These are phyloP conservation scores for Orestias chungarensis DNA, from an alignment of 2,797 vertebrate species.

Conservation along the genomic window DNA sequence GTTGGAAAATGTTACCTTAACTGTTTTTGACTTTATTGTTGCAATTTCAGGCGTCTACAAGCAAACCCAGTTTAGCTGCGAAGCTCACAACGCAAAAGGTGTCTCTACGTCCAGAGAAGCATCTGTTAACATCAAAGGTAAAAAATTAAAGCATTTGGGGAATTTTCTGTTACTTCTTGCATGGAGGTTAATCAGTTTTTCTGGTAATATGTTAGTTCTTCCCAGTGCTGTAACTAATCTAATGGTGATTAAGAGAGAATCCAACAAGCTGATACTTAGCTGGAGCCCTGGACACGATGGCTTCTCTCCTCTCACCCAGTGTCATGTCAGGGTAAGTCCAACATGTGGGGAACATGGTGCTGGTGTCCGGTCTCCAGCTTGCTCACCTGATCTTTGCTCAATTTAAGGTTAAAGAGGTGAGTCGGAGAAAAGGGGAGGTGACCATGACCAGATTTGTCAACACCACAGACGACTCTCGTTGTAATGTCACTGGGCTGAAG, in stretches of 20 bases:
- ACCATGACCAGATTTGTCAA: conserved; percentile 70
- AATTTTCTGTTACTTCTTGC: not conserved
- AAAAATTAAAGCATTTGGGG: conserved; percentile 15
- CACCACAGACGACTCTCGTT: conserved; percentile 82
- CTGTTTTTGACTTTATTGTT: conserved; percentile 4
- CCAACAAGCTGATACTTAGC: conserved; percentile 80
- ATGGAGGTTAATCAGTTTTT: not conserved
- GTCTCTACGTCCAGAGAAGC: conserved; percentile 86
- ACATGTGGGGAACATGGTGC: not conserved
- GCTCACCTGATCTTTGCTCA: not conserved
- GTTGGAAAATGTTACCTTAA: conserved; percentile 1
- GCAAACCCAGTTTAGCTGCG: conserved; percentile 88
- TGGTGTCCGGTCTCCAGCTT: fast-evolving
- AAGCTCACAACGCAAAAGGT: conserved; percentile 90
- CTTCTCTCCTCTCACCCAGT: conserved; percentile 84
- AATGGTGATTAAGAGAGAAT: conserved; percentile 71
- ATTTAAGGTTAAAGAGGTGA: conserved; percentile 76
- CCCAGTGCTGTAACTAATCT: conserved; percentile 74
- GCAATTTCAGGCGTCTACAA: conserved; percentile 82
- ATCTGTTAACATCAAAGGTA: conserved; percentile 92
- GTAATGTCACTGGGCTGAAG: conserved; percentile 81
- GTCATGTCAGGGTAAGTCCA: conserved; percentile 84
- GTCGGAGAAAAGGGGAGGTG: conserved; percentile 71
- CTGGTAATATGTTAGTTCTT: conserved; percentile 56
- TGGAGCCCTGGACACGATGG: conserved; percentile 90